Percentiles rank a stretch among this genome's conserved stretches.
Conservation (phyloP, 2,113 vertebrate species). For the Nothobranchius furzeri region DNA sequence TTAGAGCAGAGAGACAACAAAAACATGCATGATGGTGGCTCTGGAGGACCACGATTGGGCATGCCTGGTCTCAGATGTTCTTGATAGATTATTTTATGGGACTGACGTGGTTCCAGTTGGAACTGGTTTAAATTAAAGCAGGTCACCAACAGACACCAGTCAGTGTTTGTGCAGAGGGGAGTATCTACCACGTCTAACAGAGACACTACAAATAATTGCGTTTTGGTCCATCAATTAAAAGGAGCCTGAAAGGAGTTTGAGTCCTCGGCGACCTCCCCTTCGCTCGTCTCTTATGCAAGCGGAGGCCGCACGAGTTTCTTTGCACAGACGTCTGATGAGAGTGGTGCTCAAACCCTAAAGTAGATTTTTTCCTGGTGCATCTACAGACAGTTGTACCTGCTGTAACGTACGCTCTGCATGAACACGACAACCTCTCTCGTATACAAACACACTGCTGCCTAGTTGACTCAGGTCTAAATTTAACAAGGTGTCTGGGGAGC, state of each 20-base stretch:
- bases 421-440: conserved; percentile 9
- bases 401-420: conserved; percentile 31
- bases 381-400: conserved; percentile 3
- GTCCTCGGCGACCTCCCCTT: conserved; percentile 44
- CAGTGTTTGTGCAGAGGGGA: conserved; percentile 13
- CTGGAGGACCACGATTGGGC: too few relatives aligned
- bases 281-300: conserved; percentile 60
- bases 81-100: too few relatives aligned
- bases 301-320: neutral
- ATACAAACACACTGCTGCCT: conserved; percentile 42
- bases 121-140: neutral
- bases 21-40: too few relatives aligned
- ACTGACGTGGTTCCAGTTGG: neutral
- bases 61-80: neutral
- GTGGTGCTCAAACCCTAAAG: neutral
- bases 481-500: conserved; percentile 70
- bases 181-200: conserved; percentile 28
- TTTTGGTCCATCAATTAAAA: conserved; percentile 67
- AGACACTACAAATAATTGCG: conserved; percentile 36
- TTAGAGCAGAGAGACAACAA: too few relatives aligned
- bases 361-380: neutral
- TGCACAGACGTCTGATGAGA: neutral
- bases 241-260: conserved; percentile 51
- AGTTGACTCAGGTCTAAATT: conserved; percentile 68
- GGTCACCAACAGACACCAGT: neutral